phyloP scores from a whole-genome alignment of 2,113 vertebrate species.

The Calcarius ornatus region DNA sequence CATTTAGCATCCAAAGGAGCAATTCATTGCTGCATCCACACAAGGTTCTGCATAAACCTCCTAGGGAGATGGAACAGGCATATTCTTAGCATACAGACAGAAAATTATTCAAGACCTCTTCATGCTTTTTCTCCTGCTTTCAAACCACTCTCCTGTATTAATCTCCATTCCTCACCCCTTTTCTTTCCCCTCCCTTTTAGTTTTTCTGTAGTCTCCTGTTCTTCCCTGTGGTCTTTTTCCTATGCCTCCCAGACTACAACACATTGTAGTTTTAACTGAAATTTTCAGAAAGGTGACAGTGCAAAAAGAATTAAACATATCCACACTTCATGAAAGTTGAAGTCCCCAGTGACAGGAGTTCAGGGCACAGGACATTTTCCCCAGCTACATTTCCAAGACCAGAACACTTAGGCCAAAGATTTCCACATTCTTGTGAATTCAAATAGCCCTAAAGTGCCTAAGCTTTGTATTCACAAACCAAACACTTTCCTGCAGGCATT shows the following conservation, averaged over 20 bases:
- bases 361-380: background rate
- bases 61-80: background rate
- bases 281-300: background rate
- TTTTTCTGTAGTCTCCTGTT: background rate
- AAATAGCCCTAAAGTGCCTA: background rate
- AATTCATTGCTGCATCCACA: background rate
- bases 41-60: background rate
- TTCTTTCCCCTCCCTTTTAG: background rate
- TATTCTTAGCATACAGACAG: background rate
- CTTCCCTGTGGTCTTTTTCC: background rate
- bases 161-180: background rate
- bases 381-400: rapidly evolving
- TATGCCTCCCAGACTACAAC: background rate
- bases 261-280: background rate
- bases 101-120: background rate
- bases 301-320: background rate
- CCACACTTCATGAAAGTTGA: background rate
- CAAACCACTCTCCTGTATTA: background rate
- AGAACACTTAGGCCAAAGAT: background rate
- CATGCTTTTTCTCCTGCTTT: background rate
- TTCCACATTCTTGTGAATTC: background rate
- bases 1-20: constrained; percentile 1
- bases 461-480: background rate
- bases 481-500: background rate
- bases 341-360: background rate